phyloP scores from a whole-genome alignment of 2,797 vertebrate species.

The Coracias cyanogaster region DNA sequence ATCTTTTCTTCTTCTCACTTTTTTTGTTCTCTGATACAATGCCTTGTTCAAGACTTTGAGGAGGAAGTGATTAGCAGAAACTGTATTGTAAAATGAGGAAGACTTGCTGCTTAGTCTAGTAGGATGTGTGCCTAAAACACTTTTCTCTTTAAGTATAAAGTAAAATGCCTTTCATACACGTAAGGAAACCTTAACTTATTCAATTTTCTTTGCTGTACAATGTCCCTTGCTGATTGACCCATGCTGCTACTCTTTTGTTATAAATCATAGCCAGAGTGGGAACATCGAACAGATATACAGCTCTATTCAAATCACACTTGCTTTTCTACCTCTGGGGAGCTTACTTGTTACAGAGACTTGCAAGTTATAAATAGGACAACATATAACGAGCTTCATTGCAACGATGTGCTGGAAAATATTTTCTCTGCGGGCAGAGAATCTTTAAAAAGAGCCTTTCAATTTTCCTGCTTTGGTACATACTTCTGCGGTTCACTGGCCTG shows the following conservation, averaged over 20 bases:
- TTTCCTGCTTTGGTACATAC: not conserved
- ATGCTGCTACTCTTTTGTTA: constrained; percentile 72
- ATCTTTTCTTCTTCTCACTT: not conserved
- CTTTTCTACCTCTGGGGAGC: constrained; percentile 52
- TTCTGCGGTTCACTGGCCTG: not conserved
- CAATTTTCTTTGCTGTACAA: not conserved
- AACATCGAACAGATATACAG: constrained; percentile 53
- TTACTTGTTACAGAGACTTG: constrained; percentile 52
- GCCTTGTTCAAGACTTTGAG: not conserved
- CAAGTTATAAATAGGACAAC: constrained; percentile 79
- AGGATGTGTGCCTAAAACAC: not conserved
- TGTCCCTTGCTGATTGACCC: constrained; percentile 37
- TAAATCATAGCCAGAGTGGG: constrained; percentile 63
- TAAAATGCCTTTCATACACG: not conserved
- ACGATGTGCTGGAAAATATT: constrained; percentile 22
- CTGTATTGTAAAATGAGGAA: not conserved
- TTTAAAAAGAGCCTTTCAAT: not conserved
- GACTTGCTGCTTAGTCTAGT: not conserved
- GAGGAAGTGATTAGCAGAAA: not conserved
- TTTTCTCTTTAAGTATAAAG: not conserved
- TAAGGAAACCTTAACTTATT: constrained; percentile 33
- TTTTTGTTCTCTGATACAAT: not conserved
- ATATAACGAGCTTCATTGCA: constrained; percentile 28
- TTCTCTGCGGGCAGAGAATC: not conserved
- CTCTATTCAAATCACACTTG: constrained; percentile 72